Base-by-base conservation (phyloP, 2,113 vertebrate species). In the Pseudolaguvia tuberculata region DNA sequence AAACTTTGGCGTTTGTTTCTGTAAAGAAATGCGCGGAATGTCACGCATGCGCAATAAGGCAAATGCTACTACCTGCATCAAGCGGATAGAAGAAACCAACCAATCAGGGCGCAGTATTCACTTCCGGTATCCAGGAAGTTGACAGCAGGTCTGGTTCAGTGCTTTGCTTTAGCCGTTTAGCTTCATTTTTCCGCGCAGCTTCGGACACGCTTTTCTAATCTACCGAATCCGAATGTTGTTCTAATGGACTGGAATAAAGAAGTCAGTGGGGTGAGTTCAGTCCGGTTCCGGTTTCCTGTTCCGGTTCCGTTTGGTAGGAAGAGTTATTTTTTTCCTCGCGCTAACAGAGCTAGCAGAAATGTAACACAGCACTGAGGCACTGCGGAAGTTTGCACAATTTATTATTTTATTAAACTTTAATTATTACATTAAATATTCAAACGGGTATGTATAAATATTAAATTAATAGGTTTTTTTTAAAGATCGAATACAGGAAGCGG, bases 211-310 rank as follows among this genome's bases (percentile, higher is more conserved):
- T 53, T 55, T 20, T 21, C n/a, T 35, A 14, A 35, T 8, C 17
- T 20, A 12, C 2, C 18, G 6, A 17, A 27, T 68, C 3, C 9
- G 42, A 9, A 72, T 35, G 15, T n/a, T 45, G 53, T 58, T 21
- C 50, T 18, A 62, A 91, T 91, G 90, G 88, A 89, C 56, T 91
- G 90, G 90, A 79, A 42, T 42, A 42, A 35, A 1, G 84, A 83
- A 39, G 82, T 76, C 51, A 80, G 73, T 0, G 42, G 18, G 66
- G 90, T 91, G 76, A 88, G 86, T 85, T 20, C 9, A 42, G 39
- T 42, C 9, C 8, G 2, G 4, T 58, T 65, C 39, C 0, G 15
- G 0, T 39, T 48, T 2, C 31, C 9, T 21, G n/a, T n/a, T n/a
- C n/a, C 17, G 12, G 39, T 14, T 14, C 5, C 7, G 39, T 23